Evolutionary conservation across 2,797 vertebrate genomes (phyloP).

Genomic region (Acanthurus lineatus): DNA sequence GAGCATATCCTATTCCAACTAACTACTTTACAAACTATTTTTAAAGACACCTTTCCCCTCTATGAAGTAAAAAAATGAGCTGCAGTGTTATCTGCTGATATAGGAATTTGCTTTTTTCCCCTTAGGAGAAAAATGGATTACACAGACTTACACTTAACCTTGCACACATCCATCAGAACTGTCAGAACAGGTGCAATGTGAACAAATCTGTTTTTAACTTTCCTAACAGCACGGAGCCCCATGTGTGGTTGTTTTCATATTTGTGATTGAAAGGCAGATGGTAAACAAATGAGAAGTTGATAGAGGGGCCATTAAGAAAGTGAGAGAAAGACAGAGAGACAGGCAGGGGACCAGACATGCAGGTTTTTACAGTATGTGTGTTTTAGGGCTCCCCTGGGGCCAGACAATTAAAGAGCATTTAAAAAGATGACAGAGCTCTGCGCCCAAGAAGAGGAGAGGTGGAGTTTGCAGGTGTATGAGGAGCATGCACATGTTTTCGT

Average conservation of each 20-base stretch:
- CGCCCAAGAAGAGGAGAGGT: slow-evolving; percentile 48
- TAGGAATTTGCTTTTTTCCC: neutral
- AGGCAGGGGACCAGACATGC: slow-evolving; percentile 70
- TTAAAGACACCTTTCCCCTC: neutral
- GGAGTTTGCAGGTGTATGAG: slow-evolving; percentile 72
- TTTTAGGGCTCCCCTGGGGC: slow-evolving; percentile 69
- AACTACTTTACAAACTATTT: neutral
- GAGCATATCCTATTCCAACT: neutral
- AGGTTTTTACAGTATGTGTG: slow-evolving; percentile 67
- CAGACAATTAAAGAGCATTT: slow-evolving; percentile 80
- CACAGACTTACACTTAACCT: slow-evolving; percentile 10
- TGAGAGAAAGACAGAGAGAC: slow-evolving; percentile 25
- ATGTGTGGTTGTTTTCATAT: neutral
- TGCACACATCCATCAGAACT: neutral
- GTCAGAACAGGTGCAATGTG: slow-evolving; percentile 33
- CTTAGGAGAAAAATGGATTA: neutral
- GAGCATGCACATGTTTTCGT: slow-evolving; percentile 40
- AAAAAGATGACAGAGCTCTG: slow-evolving; percentile 78
- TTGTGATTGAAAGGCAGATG: slow-evolving; percentile 20
- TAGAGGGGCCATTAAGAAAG: slow-evolving; percentile 12
- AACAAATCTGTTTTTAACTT: neutral
- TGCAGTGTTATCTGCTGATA: neutral
- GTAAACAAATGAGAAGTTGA: slow-evolving; percentile 25
- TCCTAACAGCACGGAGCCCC: neutral
- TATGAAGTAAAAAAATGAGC: neutral